Percentiles rank a stretch among this genome's conserved stretches.
Evolutionary conservation across 2,797 vertebrate genomes (phyloP).

Genomic region (Xenentodon cancila): DNA sequence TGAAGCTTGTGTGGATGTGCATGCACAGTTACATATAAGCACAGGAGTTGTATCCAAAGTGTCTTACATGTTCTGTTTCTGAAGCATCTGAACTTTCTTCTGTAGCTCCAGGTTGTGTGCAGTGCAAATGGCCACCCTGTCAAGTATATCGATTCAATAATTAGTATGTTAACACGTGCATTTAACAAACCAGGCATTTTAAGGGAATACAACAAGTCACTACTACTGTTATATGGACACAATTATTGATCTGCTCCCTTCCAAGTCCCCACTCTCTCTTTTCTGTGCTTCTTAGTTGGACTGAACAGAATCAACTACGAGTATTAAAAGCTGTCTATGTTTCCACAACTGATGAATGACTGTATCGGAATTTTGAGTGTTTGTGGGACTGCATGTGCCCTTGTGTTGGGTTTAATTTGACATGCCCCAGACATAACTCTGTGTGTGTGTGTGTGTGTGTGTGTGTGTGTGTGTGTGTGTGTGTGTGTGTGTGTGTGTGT

Average conservation of each 20-base stretch:
- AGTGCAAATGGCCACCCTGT: slow-evolving; percentile 88
- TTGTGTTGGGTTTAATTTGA: no score
- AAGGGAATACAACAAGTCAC: background rate
- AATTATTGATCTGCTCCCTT: background rate
- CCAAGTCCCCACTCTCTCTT: no score
- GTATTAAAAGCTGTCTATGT: no score
- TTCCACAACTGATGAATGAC: no score
- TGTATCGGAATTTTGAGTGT: no score
- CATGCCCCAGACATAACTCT: no score
- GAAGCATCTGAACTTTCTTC: slow-evolving; percentile 90
- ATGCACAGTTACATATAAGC: background rate
- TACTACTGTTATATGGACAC: background rate
- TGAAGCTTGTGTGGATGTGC: background rate
- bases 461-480: no score
- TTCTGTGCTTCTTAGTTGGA: no score
- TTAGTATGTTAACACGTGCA: slow-evolving; percentile 1
- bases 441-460: no score
- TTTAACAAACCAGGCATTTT: background rate
- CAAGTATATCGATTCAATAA: background rate
- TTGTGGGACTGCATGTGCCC: no score
- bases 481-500: no score
- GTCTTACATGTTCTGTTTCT: slow-evolving; percentile 91
- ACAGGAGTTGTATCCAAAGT: background rate
- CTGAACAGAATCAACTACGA: no score
- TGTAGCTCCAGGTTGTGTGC: slow-evolving; percentile 90